Conservation (phyloP, 2,797 vertebrate species). For the Protosalanx chinensis region DNA sequence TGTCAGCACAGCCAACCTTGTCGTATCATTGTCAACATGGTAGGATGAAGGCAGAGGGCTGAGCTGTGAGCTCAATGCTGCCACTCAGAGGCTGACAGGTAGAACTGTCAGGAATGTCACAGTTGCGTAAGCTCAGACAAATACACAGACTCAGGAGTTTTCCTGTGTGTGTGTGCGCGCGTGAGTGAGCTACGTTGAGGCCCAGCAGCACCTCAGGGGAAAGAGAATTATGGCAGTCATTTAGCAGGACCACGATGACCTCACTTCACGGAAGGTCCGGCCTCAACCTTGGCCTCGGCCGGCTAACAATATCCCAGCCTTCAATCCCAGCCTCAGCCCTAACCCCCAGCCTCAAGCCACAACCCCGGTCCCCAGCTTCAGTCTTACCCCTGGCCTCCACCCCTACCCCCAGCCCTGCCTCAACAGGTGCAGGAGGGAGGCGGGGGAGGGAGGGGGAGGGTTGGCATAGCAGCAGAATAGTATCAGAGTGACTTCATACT, state of each 20-base stretch:
- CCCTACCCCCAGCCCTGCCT: constrained; percentile 4
- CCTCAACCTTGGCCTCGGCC: background rate
- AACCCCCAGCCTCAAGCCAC: too few relatives aligned
- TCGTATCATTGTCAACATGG: background rate
- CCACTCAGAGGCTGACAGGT: constrained; percentile 23
- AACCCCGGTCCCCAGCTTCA: too few relatives aligned
- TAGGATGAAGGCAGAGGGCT: background rate
- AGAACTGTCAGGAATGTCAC: constrained; percentile 10
- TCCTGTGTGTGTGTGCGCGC: constrained; percentile 10
- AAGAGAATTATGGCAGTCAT: constrained; percentile 57
- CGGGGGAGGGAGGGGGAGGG: constrained; percentile 3
- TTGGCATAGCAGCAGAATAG: constrained; percentile 35
- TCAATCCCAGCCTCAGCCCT: too few relatives aligned
- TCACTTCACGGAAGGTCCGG: constrained; percentile 58
- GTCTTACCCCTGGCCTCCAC: too few relatives aligned
- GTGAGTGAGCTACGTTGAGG: constrained; percentile 47
- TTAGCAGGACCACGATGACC: constrained; percentile 59
- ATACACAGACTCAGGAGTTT: constrained; percentile 9
- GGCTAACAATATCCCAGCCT: too few relatives aligned
- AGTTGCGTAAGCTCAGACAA: constrained; percentile 44
- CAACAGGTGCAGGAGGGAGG: constrained; percentile 52
- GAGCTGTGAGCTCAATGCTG: constrained; percentile 12
- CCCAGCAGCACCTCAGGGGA: constrained; percentile 38
- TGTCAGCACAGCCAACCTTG: background rate
- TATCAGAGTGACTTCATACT: constrained; percentile 5